These are phyloP conservation scores for Monochamus saltuarius DNA, from an alignment of 1,140 invertebrate species.

Conservation along the genomic window DNA sequence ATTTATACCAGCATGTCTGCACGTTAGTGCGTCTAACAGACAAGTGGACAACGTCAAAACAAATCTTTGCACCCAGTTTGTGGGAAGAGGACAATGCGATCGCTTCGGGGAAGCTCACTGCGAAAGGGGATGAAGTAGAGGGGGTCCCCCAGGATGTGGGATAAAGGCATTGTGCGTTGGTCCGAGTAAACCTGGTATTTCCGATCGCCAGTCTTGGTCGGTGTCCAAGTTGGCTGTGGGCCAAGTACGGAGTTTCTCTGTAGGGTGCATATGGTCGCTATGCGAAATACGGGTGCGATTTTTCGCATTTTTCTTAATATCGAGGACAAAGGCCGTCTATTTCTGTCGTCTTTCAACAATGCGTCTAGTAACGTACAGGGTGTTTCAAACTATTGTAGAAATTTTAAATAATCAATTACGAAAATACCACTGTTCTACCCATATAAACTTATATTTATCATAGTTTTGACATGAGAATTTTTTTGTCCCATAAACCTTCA, in stretches of 20 bases:
- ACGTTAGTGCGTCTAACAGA: constrained; percentile 7
- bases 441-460: no score
- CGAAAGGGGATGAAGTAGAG: neutral
- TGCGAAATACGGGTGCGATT: no score
- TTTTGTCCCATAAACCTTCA: no score
- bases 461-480: no score
- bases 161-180: neutral
- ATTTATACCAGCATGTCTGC: constrained; percentile 21
- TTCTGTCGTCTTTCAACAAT: no score
- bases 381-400: no score
- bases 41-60: constrained; percentile 16
- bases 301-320: no score
- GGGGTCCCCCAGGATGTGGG: neutral
- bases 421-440: no score
- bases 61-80: constrained; percentile 1
- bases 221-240: constrained; percentile 10
- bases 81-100: neutral
- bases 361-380: no score
- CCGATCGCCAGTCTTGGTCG: neutral
- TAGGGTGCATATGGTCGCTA: no score
- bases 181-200: constrained; percentile 2
- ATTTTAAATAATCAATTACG: no score
- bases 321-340: no score
- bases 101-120: neutral
- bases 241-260: constrained; percentile 25